These are phyloP conservation scores for Elaphurus davidianus DNA, from an alignment of 2,113 vertebrate species.

Conservation along the genomic window DNA sequence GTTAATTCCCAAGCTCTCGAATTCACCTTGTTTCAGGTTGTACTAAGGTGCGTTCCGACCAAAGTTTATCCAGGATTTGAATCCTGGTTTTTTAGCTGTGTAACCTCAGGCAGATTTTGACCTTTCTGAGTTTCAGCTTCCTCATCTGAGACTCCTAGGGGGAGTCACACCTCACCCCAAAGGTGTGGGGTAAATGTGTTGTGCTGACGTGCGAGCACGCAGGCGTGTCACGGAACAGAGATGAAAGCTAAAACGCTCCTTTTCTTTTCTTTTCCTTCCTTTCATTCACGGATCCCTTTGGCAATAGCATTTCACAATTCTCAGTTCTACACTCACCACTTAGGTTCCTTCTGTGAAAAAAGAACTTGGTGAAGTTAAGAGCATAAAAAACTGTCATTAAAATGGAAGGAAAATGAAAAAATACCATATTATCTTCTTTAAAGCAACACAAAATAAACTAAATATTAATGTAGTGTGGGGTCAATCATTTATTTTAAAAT, in stretches of 20 bases:
- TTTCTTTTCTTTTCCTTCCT: background rate
- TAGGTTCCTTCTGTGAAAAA: background rate
- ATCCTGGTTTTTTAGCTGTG: background rate
- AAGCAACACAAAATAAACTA: background rate
- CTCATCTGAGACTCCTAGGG: background rate
- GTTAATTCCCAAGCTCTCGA: background rate
- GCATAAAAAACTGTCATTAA: background rate
- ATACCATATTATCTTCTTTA: background rate
- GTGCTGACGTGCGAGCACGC: background rate
- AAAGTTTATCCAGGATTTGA: background rate
- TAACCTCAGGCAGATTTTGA: background rate
- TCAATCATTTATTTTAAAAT: slow-evolving; percentile 4
- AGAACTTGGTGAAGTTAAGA: background rate
- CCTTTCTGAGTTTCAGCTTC: background rate
- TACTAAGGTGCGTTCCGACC: background rate
- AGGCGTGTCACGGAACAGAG: background rate
- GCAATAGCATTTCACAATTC: background rate
- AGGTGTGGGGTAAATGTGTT: background rate
- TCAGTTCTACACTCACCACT: background rate
- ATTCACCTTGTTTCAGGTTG: background rate
- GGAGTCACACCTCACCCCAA: background rate
- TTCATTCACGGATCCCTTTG: background rate
- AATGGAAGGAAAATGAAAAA: slow-evolving; percentile 10
- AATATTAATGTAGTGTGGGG: background rate
- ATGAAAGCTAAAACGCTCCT: background rate